phyloP scores from a whole-genome alignment of 2,113 vertebrate species.

The Ceyx margarethae region DNA sequence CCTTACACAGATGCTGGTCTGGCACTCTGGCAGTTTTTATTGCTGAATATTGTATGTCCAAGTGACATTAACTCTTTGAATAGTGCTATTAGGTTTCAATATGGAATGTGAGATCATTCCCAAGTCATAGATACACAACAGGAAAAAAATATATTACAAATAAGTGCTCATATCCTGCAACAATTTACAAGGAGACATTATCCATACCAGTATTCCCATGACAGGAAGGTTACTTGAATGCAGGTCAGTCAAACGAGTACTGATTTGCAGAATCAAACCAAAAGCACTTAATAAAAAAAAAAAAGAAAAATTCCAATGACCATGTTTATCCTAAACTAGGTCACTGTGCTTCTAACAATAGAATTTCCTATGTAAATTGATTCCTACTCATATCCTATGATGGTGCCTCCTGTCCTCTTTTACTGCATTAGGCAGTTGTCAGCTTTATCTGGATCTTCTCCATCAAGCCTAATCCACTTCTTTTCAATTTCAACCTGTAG shows the following conservation, averaged over 20 bases:
- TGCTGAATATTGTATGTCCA: not conserved
- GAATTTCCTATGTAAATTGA: constrained; percentile 26
- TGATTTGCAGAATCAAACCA: constrained; percentile 2
- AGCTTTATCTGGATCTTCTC: constrained; percentile 83
- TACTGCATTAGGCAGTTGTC: constrained; percentile 85
- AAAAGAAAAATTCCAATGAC: not conserved
- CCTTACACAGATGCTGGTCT: not conserved
- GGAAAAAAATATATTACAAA: not conserved
- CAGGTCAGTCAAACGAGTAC: not conserved
- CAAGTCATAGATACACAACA: not conserved
- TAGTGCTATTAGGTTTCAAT: not conserved
- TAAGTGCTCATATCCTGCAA: not conserved
- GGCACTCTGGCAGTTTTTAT: not conserved
- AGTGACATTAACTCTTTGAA: not conserved
- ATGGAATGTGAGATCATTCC: not conserved
- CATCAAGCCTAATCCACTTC: constrained; percentile 88
- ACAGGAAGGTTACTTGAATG: not conserved
- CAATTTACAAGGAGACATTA: not conserved
- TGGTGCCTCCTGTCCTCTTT: not conserved
- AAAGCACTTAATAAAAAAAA: not conserved
- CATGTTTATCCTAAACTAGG: constrained; percentile 15
- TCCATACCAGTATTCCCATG: not conserved
- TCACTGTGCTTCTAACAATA: constrained; percentile 8
- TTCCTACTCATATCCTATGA: not conserved
- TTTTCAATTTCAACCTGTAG: constrained; percentile 94